A percentile compares a stretch with the other conserved stretches of the same genome.
These are phyloP conservation scores for Harmothoe impar DNA, from an alignment of 2,888 invertebrate genomes.

Conservation along the genomic window DNA sequence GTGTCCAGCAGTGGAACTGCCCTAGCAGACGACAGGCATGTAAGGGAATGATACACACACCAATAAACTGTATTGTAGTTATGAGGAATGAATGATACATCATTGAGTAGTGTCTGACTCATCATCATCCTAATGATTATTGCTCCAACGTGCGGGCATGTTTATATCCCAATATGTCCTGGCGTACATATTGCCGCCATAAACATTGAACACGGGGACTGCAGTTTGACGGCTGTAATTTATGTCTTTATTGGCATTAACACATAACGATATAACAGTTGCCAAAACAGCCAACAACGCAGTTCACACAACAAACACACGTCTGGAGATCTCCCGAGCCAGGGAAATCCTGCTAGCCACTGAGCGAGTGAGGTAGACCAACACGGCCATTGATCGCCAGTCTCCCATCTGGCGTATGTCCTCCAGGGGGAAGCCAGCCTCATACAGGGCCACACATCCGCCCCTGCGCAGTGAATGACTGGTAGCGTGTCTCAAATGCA, in stretches of 20 bases:
- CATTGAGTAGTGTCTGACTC: too few relatives aligned
- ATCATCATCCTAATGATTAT: too few relatives aligned
- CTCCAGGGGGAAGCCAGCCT: conserved; percentile 21
- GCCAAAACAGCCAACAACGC: background rate
- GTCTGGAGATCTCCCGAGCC: background rate
- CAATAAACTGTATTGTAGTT: too few relatives aligned
- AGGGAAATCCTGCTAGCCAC: background rate
- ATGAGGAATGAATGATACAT: too few relatives aligned
- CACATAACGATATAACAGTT: background rate
- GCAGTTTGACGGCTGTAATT: background rate
- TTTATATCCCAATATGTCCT: background rate
- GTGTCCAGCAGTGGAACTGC: too few relatives aligned
- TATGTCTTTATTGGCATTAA: background rate
- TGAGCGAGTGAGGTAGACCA: background rate
- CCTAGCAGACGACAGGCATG: too few relatives aligned
- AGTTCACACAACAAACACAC: background rate
- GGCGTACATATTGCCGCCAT: background rate
- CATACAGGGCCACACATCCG: background rate
- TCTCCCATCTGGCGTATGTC: conserved; percentile 21
- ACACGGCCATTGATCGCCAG: background rate
- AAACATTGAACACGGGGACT: background rate
- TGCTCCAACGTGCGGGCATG: too few relatives aligned
- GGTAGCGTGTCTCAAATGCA: background rate
- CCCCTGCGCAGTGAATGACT: background rate
- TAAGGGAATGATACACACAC: too few relatives aligned